Evolutionary conservation across 2,797 vertebrate genomes (phyloP), one percentile per base, ranked within the genome.

Genomic region (Lepus townsendii): DNA sequence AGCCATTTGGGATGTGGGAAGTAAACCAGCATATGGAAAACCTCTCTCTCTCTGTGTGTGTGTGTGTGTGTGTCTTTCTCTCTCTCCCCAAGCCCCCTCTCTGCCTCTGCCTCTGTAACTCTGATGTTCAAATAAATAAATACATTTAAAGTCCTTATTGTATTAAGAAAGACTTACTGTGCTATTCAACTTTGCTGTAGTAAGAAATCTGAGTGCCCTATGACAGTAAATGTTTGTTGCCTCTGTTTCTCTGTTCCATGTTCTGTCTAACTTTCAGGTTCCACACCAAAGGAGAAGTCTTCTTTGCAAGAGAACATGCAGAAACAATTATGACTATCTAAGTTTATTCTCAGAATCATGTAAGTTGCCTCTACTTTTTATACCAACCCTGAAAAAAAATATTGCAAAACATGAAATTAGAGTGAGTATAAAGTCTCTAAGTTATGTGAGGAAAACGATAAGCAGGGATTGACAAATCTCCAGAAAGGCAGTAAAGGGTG

Each of bases 121-220:
- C 42, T 47, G 42, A 47, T 8, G 42, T 47, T 47, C 42, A 47
- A 47, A 47, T 47, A 42, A 42, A 42, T 42, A 47, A 47, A 47
- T 47, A 47, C 42, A 47, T 47, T 47, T 47, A 47, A 47, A 83
- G 19, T 60, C 16, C 9, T 86, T 96, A 73, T 52, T 91, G 50
- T 35, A 5, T 89, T 87, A 80, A 89, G 69, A 20, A 93, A 89
- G 80, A 72, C 35, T 68, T 93, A 75, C 10, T 69, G 2, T 27
- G 22, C 50, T 68, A 72, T 5, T 57, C 19, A 60, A 30, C 57
- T 73, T 83, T 77, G 4, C n/a, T 32, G 0, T 35, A 50, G 24
- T 65, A 69, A 78, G 27, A 93, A 92, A 68, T 75, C 4, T 88
- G 27, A 80, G 35, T 69, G 35, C 5, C 24, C 73, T 65, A 8